These are phyloP conservation scores for Crypturellus tataupa DNA, from an alignment of 2,797 vertebrate genomes.

Conservation along the genomic window DNA sequence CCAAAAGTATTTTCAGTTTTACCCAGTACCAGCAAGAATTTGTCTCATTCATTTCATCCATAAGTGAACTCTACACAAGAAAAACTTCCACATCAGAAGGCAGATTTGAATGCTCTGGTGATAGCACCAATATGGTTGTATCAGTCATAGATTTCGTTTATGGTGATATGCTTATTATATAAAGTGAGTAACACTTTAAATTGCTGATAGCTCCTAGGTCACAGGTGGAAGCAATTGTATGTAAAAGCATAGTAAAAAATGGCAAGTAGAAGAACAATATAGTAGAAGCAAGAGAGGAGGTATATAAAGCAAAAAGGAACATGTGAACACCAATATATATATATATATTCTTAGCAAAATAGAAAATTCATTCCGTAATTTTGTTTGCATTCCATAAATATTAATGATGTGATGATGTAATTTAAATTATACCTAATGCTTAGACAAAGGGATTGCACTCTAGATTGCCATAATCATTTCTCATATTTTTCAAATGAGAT, in stretches of 20 bases:
- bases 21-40: background rate
- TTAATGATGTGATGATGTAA: background rate
- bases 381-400: background rate
- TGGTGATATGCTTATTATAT: background rate
- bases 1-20: background rate
- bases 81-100: fast-evolving
- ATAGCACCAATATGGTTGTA: background rate
- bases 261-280: background rate
- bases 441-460: background rate
- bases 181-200: background rate
- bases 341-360: background rate
- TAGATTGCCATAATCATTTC: background rate
- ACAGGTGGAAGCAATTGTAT: background rate
- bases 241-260: background rate
- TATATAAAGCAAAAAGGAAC: background rate
- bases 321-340: background rate
- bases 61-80: background rate
- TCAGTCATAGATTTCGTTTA: background rate
- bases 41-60: background rate
- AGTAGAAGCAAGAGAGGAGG: background rate
- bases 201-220: background rate
- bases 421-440: background rate
- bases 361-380: background rate
- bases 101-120: background rate
- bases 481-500: background rate